Base-by-base conservation (phyloP, 2,113 vertebrate genomes). In the Heterotilapia buettikoferi region DNA sequence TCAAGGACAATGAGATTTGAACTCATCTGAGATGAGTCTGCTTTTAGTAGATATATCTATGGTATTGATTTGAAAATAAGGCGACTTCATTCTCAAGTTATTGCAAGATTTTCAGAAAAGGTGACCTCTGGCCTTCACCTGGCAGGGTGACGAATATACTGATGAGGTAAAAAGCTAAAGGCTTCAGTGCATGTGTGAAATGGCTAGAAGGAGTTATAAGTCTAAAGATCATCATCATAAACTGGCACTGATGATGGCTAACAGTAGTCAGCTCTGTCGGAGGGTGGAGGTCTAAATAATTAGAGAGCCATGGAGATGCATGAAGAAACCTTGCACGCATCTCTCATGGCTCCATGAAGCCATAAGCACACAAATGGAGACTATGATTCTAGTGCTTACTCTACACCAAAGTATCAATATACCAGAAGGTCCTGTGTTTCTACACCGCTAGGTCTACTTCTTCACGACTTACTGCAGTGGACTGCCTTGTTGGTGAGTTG, bases 391-490 rank as follows among this genome's bases (percentile, higher is more conserved):
- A 88, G 9, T 12, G 24, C 78, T 50, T 50, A 19, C 26, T 50
- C 45, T 78, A 78, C 71, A 50, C 16, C 71, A 50, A n/a, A 50
- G 71, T 4, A 50, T 29, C 40, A 47, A 26, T 19, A 18, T 4
- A 61, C 26, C 4, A 12, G 10, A 26, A 45, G 56, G 31, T 3
- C 71, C 29, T 43, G 31, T 6, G 40, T 45, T 83, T 29, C 73
- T 80, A 63, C 45, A 26, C 10, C 3, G 6, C 4, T 10, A 21
- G 63, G 21, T 68, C 82, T 11, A 84, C 92, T 83, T 83, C 12
- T 31, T n/a, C 36, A 14, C 7, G 56, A 97, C 97, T 97, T 97
- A 97, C 97, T 1, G 82, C 88, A 38, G 89, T 92, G 83, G 92
- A 73, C 1, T 94, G 95, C 86, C 95, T 91, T 16, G 93, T 88